Percentiles rank a stretch among this genome's conserved stretches.
Conservation (phyloP, 2,888 invertebrate genomes). For the Ophion ventricosus region DNA sequence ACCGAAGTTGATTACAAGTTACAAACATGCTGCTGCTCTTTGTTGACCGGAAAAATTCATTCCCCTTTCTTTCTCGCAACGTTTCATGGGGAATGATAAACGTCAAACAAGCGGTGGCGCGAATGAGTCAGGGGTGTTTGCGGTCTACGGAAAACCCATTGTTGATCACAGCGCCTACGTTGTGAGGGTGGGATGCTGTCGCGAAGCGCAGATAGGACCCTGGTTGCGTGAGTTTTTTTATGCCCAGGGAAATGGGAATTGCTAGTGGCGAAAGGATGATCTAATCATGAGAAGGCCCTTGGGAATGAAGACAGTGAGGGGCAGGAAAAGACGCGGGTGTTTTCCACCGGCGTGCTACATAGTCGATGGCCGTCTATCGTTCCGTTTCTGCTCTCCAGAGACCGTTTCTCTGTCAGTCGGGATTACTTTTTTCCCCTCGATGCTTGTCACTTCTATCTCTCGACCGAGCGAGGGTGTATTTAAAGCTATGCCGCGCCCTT, state of each 20-base stretch:
- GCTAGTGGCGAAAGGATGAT: conserved; percentile 61
- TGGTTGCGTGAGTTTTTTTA: conserved; percentile 41
- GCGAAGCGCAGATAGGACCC: conserved; percentile 31
- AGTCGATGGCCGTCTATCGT: conserved; percentile 76
- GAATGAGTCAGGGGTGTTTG: neutral
- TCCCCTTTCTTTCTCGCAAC: neutral
- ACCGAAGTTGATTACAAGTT: too few species aligned
- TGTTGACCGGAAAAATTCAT: neutral
- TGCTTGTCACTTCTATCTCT: conserved; percentile 79
- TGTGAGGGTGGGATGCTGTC: neutral
- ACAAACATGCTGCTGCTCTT: neutral
- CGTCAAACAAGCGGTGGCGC: neutral
- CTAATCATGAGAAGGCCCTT: conserved; percentile 74
- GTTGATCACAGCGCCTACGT: neutral
- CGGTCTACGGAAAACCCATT: conserved; percentile 16
- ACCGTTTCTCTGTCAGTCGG: conserved; percentile 72
- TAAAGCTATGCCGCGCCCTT: neutral
- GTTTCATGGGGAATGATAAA: conserved; percentile 23
- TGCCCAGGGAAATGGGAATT: conserved; percentile 62
- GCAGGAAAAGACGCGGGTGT: conserved; percentile 61
- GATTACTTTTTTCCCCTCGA: conserved; percentile 78
- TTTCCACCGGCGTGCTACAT: conserved; percentile 57
- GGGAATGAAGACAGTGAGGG: conserved; percentile 68
- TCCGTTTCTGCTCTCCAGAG: conserved; percentile 68
- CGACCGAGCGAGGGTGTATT: conserved; percentile 28